These are phyloP conservation scores for Gastracanthus pulcherrimus DNA, from an alignment of 2,888 invertebrate species.

Conservation along the genomic window DNA sequence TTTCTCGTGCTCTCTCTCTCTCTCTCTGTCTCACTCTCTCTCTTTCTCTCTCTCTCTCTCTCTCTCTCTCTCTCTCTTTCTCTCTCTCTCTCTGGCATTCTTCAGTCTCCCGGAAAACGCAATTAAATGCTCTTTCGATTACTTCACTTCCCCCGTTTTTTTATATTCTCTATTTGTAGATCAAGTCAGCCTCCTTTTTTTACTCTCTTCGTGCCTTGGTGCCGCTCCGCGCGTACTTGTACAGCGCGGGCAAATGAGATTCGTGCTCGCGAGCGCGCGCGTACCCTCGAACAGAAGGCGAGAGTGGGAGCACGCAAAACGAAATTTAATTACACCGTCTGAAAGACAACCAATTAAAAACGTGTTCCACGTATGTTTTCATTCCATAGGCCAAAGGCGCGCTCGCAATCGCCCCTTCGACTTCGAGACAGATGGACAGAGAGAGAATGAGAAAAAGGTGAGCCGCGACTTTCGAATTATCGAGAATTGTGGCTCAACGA, in stretches of 20 bases:
- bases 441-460: no score
- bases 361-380: slow-evolving; percentile 19
- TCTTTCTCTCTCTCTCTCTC: no score
- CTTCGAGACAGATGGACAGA: background rate
- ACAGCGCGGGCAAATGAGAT: slow-evolving; percentile 38
- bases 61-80: no score
- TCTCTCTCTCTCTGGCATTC: no score
- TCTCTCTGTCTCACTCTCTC: no score
- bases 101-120: slow-evolving; percentile 30
- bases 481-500: slow-evolving; percentile 4
- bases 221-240: slow-evolving; percentile 5
- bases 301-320: no score
- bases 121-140: slow-evolving; percentile 54
- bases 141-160: slow-evolving; percentile 37
- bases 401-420: background rate
- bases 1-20: no score
- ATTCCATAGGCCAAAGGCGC: background rate
- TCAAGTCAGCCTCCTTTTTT: slow-evolving; percentile 14
- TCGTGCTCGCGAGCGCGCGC: slow-evolving; percentile 12
- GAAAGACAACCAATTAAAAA: slow-evolving; percentile 48
- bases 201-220: background rate
- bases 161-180: background rate
- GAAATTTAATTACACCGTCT: slow-evolving; percentile 47
- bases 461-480: slow-evolving; percentile 11
- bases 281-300: background rate